Conservation (phyloP, 2,113 vertebrate species). For the Gallinago media region DNA sequence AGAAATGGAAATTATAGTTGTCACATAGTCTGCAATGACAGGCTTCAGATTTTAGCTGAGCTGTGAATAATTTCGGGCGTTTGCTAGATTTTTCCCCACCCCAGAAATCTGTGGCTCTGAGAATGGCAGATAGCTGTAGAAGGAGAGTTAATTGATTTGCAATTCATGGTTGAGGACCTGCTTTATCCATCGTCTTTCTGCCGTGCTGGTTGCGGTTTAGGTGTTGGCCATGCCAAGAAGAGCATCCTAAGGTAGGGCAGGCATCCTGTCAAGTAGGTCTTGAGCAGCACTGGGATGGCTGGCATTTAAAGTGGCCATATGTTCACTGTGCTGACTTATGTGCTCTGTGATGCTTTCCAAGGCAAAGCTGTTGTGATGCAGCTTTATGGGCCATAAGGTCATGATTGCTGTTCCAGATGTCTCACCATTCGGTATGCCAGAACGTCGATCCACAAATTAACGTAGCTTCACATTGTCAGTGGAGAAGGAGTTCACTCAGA, state of each 20-base stretch:
- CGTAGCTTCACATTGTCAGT: background rate
- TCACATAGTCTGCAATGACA: background rate
- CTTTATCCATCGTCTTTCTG: background rate
- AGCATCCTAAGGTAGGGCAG: background rate
- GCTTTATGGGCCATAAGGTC: background rate
- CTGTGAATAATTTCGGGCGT: background rate
- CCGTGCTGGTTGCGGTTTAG: background rate
- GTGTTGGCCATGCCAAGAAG: background rate
- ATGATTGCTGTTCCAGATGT: background rate
- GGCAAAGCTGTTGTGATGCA: background rate
- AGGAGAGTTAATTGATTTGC: background rate
- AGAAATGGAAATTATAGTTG: background rate
- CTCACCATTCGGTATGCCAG: background rate
- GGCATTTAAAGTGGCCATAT: background rate
- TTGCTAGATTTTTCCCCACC: background rate
- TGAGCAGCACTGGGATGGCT: background rate
- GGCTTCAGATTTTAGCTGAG: background rate
- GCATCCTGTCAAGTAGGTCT: background rate
- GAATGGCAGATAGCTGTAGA: background rate
- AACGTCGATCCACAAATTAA: background rate
- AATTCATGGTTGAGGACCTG: background rate
- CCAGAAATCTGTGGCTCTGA: background rate
- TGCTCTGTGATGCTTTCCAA: background rate
- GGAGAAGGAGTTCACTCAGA: background rate
- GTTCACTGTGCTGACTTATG: background rate